phyloP scores from a whole-genome alignment of 2,113 vertebrate species.

The Oncorhynchus gorbuscha region DNA sequence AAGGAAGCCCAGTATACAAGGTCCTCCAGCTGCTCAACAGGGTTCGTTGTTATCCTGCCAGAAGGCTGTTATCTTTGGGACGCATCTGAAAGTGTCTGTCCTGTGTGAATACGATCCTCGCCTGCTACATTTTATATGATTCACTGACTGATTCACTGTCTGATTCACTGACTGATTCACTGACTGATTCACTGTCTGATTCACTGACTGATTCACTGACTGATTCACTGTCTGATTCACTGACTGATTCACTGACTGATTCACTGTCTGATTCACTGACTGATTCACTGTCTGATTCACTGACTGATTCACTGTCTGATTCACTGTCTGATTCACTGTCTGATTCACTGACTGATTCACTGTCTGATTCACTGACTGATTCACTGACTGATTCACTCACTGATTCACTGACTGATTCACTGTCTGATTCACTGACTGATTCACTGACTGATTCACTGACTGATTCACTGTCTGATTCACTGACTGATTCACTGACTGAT shows the following conservation, averaged over 20 bases:
- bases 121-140: slow-evolving; percentile 27
- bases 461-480: no score
- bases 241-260: slow-evolving; percentile 46
- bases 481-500: no score
- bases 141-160: slow-evolving; percentile 47
- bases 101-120: slow-evolving; percentile 24
- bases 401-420: slow-evolving; percentile 46
- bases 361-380: slow-evolving; percentile 22
- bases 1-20: no score
- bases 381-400: slow-evolving; percentile 35
- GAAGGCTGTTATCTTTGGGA: slow-evolving; percentile 46
- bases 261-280: no score
- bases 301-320: slow-evolving; percentile 11
- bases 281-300: slow-evolving; percentile 39
- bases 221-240: slow-evolving; percentile 44
- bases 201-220: slow-evolving; percentile 34
- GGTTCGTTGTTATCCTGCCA: slow-evolving; percentile 36
- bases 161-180: no score
- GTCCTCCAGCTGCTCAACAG: no score
- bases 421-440: no score
- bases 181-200: slow-evolving; percentile 22
- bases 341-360: no score
- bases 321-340: no score
- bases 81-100: slow-evolving; percentile 19
- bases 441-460: slow-evolving; percentile 48